Evolutionary conservation across 2,113 vertebrate species (phyloP).

Genomic region (Toxotes chatareus): DNA sequence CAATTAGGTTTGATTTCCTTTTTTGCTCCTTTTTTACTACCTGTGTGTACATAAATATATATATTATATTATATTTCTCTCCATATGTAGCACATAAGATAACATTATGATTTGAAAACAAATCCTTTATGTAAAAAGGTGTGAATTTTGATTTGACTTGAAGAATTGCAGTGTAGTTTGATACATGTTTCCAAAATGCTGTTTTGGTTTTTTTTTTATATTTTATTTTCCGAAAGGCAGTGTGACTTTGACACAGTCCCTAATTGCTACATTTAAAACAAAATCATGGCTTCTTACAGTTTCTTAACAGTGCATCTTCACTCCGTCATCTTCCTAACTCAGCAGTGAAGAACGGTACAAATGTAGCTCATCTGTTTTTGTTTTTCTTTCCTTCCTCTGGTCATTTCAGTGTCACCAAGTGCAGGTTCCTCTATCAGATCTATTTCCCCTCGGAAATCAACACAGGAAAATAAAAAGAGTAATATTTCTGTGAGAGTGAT

Average conservation of each 20-base stretch:
- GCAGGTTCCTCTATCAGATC: conserved; percentile 39
- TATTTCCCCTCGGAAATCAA: conserved; percentile 28
- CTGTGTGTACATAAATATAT: conserved; percentile 92
- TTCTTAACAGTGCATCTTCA: conserved; percentile 71
- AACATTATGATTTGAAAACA: conserved; percentile 76
- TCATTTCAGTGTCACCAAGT: conserved; percentile 53
- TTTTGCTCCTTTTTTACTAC: conserved; percentile 97
- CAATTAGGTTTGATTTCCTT: conserved; percentile 95
- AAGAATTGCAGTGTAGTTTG: conserved; percentile 90
- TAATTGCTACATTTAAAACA: conserved; percentile 64
- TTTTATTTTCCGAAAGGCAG: conserved; percentile 53
- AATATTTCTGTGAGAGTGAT: conserved; percentile 22
- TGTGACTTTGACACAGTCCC: conserved; percentile 48
- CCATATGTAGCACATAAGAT: conserved; percentile 96
- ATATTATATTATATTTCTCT: conserved; percentile 85
- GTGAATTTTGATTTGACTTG: conserved; percentile 88
- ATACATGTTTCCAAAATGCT: conserved; percentile 83
- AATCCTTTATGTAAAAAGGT: conserved; percentile 79
- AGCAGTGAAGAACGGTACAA: conserved; percentile 79
- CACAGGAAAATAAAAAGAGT: conserved; percentile 5
- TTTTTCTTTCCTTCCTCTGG: conserved; percentile 11
- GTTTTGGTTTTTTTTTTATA: conserved; percentile 65
- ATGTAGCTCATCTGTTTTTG: conserved; percentile 59
- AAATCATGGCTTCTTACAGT: conserved; percentile 66
- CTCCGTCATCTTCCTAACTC: conserved; percentile 65